Evolutionary conservation across 1,140 invertebrate species (phyloP), one percentile per base, ranked within the genome.

Genomic region (Drosophila santomea): DNA sequence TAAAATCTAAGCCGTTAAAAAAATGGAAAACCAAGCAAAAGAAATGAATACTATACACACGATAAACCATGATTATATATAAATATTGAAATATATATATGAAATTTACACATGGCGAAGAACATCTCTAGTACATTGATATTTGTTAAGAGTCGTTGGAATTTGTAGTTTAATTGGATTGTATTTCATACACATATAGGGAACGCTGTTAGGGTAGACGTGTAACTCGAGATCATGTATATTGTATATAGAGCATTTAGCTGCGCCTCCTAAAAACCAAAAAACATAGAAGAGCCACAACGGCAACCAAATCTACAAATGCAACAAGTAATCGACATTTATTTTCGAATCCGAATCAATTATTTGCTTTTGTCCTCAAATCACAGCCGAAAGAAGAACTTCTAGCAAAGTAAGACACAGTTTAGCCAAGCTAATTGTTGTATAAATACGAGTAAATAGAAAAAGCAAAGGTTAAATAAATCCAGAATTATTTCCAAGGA

Each of bases 351-450:
- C 54, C 57, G 41, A 48, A 61, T 68, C 23, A 15, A 36, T 52
- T 20, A 41, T 48, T 51, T 64, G 73, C 59, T 57, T 51, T 59
- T 60, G 57, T 66, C 55, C 58, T 41, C 43, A 57, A 62, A 60
- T 72, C 56, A 81, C 68, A 88, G 57, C 56, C 50, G 39, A 72
- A 63, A 20, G 77, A 54, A 58, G 74, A 72, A 78, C 50, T 71
- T 52, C 62, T 61, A 75, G 60, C 62, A 56, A 72, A 68, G 51
- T 88, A 79, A 79, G 69, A 69, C 62, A 86, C 74, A 89, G 52
- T 90, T 89, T 89, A 89, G 84, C 84, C 73, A 78, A 89, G 84
- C 84, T 89, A 88, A 89, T 80, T 80, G 80, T 89, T 84, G 84
- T 89, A 89, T 60, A 71, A 77, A 86, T 67, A 63, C 63, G 52